A percentile compares a stretch with the other conserved stretches of the same genome.
phyloP scores from a whole-genome alignment of 2,888 invertebrate genomes.

The Notodonta dromedarius region DNA sequence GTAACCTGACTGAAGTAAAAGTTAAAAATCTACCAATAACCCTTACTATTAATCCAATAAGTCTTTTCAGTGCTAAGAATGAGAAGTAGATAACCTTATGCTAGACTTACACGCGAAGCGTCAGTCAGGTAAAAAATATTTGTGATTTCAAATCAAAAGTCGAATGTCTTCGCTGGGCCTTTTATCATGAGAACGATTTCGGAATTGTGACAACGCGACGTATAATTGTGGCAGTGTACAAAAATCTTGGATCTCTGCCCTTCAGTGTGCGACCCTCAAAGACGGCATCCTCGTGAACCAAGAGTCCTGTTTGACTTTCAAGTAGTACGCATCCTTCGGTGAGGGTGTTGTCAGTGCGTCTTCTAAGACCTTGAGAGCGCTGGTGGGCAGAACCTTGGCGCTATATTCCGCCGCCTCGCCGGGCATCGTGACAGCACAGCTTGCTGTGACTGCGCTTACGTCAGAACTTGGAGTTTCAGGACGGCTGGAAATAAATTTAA shows the following conservation, averaged over 20 bases:
- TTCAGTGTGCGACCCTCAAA: conserved; percentile 66
- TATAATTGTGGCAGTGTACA: conserved; percentile 25
- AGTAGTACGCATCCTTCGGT: conserved; percentile 81
- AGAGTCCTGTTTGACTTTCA: conserved; percentile 79
- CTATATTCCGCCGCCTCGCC: conserved; percentile 86
- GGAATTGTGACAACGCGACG: conserved; percentile 30
- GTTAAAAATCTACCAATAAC: conserved; percentile 9
- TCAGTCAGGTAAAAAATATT: not conserved
- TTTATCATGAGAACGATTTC: not conserved
- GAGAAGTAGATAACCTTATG: not conserved
- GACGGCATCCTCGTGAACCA: conserved; percentile 83
- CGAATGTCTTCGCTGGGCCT: not conserved
- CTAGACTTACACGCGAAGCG: not conserved
- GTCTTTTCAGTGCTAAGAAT: not conserved
- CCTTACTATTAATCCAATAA: not conserved
- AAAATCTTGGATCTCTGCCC: conserved; percentile 13
- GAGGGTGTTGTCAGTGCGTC: conserved; percentile 84
- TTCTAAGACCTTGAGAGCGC: conserved; percentile 85
- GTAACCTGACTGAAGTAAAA: conserved; percentile 8
- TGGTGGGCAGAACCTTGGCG: conserved; percentile 85
- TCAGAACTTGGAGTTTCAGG: conserved; percentile 79
- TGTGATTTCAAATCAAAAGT: not conserved
- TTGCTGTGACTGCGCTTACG: conserved; percentile 67
- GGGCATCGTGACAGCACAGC: conserved; percentile 80
- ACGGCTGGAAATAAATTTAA: conserved; percentile 58